Conservation (phyloP, 1,140 invertebrate species). For the Penaeus indicus region DNA sequence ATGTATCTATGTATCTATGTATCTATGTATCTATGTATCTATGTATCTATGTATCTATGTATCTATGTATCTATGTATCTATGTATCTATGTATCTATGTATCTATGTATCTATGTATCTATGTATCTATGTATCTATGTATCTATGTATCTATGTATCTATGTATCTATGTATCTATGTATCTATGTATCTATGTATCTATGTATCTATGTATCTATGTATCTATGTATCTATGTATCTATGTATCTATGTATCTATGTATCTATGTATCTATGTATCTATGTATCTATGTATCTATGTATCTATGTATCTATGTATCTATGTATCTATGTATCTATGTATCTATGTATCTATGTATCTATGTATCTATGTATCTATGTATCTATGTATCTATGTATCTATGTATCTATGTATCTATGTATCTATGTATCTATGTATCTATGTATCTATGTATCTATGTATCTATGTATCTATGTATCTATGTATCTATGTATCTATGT, state of each 20-base stretch:
- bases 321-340: neutral
- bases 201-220: neutral
- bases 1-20: no score
- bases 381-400: neutral
- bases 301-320: neutral
- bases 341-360: neutral
- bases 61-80: neutral
- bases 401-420: slow-evolving; percentile 2
- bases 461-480: neutral
- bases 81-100: neutral
- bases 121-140: slow-evolving; percentile 2
- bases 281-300: neutral
- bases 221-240: neutral
- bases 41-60: neutral
- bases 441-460: no score
- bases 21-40: no score
- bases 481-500: neutral
- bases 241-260: neutral
- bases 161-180: no score
- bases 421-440: neutral
- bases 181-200: neutral
- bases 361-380: neutral
- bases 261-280: neutral
- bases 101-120: neutral
- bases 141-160: neutral